Evolutionary conservation across 2,113 vertebrate species (phyloP), one percentile per base, ranked within the genome.

Genomic region (Syrmaticus mikado): DNA sequence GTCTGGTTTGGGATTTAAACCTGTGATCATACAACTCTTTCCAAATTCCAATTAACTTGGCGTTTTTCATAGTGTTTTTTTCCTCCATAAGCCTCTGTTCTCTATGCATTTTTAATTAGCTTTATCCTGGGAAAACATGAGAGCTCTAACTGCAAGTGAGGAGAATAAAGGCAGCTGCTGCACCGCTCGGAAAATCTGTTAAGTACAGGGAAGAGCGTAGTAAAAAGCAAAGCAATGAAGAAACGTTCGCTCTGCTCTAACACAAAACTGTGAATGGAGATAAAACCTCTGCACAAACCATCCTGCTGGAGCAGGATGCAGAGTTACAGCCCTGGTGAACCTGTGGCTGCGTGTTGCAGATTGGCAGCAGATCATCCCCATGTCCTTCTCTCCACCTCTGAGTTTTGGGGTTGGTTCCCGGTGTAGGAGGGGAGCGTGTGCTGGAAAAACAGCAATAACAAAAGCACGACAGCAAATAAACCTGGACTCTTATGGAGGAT

Each of bases 41-140:
- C 85, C 96, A 95, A 95, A 90, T 91, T 80, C 92, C 79, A 94
- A 92, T 91, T 95, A 95, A 50, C 79, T 32, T 20, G 58, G 34
- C 3, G 76, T 70, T 89, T 89, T 87, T 62, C 79, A 70, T 72
- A 76, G 48, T 36, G 1, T 75, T 85, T 65, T 84, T 84, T 82
- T 62, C 22, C 87, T 92, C 32, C 73, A 67, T 74, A 94, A 96
- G 85, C 82, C 34, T 93, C 92, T 93, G 50, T 94, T 92, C 92
- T 96, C 84, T 86, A 70, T 94, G 93, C 88, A 96, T 94, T 90
- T 96, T 95, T 94, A 94, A 96, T 95, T 78, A 92, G 94, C 70
- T 92, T 96, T 95, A 92, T 93, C 93, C 94, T 92, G 88, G 85
- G 90, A 95, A 96, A 96, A 94, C 95, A 93, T 40, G 80, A 91